Conservation (phyloP, 2,888 invertebrate genomes). For the Caenorhabditis macrosperma region DNA sequence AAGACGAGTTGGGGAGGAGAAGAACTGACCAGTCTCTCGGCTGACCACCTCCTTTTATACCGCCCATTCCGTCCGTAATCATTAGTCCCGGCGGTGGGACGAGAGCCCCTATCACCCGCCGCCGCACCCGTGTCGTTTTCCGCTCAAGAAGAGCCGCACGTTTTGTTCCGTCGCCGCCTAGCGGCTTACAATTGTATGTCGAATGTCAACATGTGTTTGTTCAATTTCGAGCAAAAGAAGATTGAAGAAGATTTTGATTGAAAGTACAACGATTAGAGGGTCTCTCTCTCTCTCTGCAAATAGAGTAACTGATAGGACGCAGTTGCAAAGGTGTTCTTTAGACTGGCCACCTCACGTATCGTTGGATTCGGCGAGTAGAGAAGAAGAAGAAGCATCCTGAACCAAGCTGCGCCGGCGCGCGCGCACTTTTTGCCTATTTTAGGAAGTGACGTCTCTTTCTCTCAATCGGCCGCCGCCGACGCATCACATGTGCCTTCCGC, state of each 20-base stretch:
- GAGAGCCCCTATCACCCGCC: no score
- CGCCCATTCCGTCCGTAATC: background rate
- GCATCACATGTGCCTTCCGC: slow-evolving; percentile 47
- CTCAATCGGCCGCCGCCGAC: no score
- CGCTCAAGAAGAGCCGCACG: slow-evolving; percentile 45
- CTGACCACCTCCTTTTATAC: slow-evolving; percentile 24
- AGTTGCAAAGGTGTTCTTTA: slow-evolving; percentile 1
- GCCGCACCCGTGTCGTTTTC: slow-evolving; percentile 28
- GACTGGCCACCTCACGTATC: slow-evolving; percentile 6
- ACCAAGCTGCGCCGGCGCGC: slow-evolving; percentile 10
- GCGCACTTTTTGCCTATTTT: slow-evolving; percentile 39
- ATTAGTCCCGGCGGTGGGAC: no score
- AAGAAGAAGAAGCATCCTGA: background rate
- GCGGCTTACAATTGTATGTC: slow-evolving; percentile 43
- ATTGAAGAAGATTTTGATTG: no score
- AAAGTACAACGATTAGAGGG: background rate
- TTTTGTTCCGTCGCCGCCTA: background rate
- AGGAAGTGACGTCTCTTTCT: slow-evolving; percentile 50
- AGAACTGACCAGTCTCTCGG: background rate
- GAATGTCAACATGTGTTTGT: slow-evolving; percentile 47
- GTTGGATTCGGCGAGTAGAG: slow-evolving; percentile 11
- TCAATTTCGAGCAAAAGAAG: slow-evolving; percentile 27
- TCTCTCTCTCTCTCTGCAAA: slow-evolving; percentile 27
- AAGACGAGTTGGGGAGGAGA: background rate
- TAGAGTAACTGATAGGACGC: slow-evolving; percentile 15